Evolutionary conservation across 2,113 vertebrate species (phyloP), one percentile per base, ranked within the genome.

Genomic region (Indri indri): DNA sequence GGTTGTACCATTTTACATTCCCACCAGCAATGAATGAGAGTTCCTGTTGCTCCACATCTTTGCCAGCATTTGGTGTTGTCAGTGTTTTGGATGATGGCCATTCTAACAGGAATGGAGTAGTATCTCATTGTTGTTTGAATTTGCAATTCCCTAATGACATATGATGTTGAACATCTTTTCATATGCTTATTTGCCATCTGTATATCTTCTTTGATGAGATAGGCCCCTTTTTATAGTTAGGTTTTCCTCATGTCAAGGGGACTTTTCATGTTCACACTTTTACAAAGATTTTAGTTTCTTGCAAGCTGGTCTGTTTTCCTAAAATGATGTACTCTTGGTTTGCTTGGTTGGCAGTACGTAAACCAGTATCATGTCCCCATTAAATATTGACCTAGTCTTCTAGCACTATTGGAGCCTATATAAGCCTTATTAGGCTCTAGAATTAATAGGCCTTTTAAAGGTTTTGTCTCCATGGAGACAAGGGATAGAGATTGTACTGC

Each of bases 281-380:
- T 30, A 77, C 34, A 52, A 7, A 90, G 63, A 95, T 66, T 93
- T 96, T 81, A 68, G 66, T 54, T 91, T 95, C 83, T 88, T 80
- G 30, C 30, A 90, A 93, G 42, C 37, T n/a, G 50, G 17, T 80
- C 47, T 77, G 34, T 84, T 93, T 96, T 79, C 77, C 57, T 88
- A 45, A 85, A 94, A 92, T 84, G 30, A 40, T 80, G 4, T 42
- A 5, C 68, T 84, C 84, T 88, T 54, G 13, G 57, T 88, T 91
- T 91, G 57, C 34, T 94, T 94, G 70, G 32, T 89, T n/a, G 74
- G n/a, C 23, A 5, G 91, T 79, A 79, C 27, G 88, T 74, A 91
- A 91, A 79, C 32, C 27, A 87, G 45, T n/a, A 32, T 88, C 30
- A 32, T 70, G 52, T 74, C 32, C 63, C 77, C 47, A 23, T 66